Conservation (phyloP, 2,888 invertebrate genomes). For the Drosophila longiperda region DNA sequence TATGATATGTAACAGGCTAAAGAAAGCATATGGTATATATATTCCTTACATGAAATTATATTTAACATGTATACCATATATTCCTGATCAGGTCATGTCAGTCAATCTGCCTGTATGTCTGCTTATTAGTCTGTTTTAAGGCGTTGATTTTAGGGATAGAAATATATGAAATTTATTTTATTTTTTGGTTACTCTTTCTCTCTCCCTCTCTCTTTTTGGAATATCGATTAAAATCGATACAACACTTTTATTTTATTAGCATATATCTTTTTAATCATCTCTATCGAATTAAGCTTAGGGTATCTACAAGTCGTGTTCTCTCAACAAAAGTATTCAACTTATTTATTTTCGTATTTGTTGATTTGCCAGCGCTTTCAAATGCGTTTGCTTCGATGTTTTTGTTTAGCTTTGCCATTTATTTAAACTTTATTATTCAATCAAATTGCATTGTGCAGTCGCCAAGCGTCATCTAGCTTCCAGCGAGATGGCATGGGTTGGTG, state of each 20-base stretch:
- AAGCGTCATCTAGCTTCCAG: background rate
- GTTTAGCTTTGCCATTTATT: conserved; percentile 68
- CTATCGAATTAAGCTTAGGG: background rate
- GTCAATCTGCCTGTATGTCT: background rate
- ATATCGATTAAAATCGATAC: background rate
- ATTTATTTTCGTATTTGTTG: conserved; percentile 50
- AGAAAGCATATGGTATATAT: background rate
- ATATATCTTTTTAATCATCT: background rate
- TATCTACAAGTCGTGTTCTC: background rate
- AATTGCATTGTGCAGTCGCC: conserved; percentile 69
- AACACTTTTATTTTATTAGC: no score
- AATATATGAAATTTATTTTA: background rate
- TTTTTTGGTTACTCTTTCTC: background rate
- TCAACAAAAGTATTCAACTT: background rate
- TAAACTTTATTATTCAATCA: conserved; percentile 71
- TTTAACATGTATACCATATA: background rate
- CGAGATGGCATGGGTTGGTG: background rate
- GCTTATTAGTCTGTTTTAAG: background rate
- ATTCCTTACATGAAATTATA: background rate
- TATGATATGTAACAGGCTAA: background rate
- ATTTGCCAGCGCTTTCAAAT: conserved; percentile 27
- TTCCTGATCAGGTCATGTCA: background rate
- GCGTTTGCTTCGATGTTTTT: conserved; percentile 35
- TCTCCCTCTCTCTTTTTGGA: background rate
- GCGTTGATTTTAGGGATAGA: no score